Conservation (phyloP, 2,113 vertebrate species). For the Struthidea cinerea region DNA sequence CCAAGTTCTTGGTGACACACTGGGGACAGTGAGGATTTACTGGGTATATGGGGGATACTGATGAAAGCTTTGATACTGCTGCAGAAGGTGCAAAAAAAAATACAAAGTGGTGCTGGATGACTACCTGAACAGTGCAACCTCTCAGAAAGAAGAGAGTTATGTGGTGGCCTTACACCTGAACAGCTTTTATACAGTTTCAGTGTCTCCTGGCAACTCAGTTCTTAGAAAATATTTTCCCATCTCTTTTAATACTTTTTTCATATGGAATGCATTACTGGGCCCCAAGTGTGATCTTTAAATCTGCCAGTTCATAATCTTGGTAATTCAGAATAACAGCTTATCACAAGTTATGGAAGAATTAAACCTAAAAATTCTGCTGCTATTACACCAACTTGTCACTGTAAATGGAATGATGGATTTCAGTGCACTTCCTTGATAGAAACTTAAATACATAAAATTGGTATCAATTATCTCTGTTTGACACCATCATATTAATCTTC, state of each 20-base stretch:
- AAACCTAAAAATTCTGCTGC: slow-evolving; percentile 44
- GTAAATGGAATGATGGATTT: slow-evolving; percentile 66
- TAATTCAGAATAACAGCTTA: slow-evolving; percentile 49
- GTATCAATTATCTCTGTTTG: slow-evolving; percentile 62
- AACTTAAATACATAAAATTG: slow-evolving; percentile 59
- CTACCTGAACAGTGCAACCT: neutral
- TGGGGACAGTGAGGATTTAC: neutral
- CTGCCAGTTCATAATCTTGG: slow-evolving; percentile 39
- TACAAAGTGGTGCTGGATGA: neutral
- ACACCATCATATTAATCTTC: slow-evolving; percentile 60
- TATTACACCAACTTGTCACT: slow-evolving; percentile 41
- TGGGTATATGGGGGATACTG: neutral
- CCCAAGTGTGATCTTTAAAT: slow-evolving; percentile 39
- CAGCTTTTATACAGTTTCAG: neutral
- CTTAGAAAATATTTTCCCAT: neutral
- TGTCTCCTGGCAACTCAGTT: neutral
- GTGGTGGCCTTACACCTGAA: neutral
- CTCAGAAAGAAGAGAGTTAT: neutral
- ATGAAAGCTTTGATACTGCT: neutral
- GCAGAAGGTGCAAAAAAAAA: neutral
- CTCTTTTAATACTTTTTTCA: slow-evolving; percentile 1
- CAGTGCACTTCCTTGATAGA: slow-evolving; percentile 32
- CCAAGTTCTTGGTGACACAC: neutral
- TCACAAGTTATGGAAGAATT: slow-evolving; percentile 41
- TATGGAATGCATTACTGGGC: slow-evolving; percentile 3